These are phyloP conservation scores for Allygus modestus DNA, from an alignment of 2,888 invertebrate genomes.

Conservation along the genomic window DNA sequence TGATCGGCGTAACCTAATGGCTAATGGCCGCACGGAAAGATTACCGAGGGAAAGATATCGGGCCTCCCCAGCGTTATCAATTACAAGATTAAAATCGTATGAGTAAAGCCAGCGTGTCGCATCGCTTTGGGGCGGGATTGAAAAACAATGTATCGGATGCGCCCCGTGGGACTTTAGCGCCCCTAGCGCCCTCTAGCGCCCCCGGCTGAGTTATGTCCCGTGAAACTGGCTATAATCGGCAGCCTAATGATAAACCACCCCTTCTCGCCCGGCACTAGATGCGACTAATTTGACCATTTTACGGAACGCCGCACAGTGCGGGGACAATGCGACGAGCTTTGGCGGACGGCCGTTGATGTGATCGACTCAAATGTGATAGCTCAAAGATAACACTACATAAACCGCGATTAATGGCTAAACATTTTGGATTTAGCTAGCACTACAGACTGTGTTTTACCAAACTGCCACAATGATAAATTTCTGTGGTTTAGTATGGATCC, in stretches of 20 bases:
- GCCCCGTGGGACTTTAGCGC: conserved; percentile 20
- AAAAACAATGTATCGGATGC: conserved; percentile 33
- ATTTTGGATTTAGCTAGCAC: too few species aligned
- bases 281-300: conserved; percentile 22
- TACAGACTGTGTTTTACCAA: too few species aligned
- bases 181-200: not conserved
- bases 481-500: too few species aligned
- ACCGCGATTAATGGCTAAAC: too few species aligned
- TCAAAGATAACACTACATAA: too few species aligned
- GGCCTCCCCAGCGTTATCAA: conserved; percentile 26
- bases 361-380: too few species aligned
- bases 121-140: conserved; percentile 37
- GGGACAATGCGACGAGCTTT: not conserved
- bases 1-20: conserved; percentile 11
- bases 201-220: conserved; percentile 44
- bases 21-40: not conserved
- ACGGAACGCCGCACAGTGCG: conserved; percentile 7
- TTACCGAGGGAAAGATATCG: conserved; percentile 26
- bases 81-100: conserved; percentile 53
- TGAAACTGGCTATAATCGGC: conserved; percentile 42
- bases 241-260: conserved; percentile 38
- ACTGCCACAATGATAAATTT: too few species aligned
- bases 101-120: conserved; percentile 33
- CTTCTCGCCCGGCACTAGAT: not conserved
- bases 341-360: too few species aligned